Evolutionary conservation across 2,797 vertebrate genomes (phyloP).

Genomic region (Myotis vivesi): DNA sequence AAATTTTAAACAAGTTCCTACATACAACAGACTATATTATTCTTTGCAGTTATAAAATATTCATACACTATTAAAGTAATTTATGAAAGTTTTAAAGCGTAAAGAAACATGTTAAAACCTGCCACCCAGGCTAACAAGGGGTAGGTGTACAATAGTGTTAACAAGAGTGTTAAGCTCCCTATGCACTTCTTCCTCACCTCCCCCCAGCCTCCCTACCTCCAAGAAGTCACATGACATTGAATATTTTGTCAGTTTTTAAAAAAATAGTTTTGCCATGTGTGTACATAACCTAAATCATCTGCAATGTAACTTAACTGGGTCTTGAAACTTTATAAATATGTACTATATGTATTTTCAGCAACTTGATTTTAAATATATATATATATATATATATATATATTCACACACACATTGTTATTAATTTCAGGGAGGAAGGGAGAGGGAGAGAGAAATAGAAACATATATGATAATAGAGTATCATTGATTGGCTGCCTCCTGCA

Average conservation of each 20-base stretch:
- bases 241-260: background rate
- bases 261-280: background rate
- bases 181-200: background rate
- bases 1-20: background rate
- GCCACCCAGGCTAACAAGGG: background rate
- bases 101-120: background rate
- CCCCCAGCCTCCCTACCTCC: background rate
- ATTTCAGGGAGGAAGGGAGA: too few relatives aligned
- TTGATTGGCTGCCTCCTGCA: too few relatives aligned
- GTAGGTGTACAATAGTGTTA: background rate
- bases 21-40: background rate
- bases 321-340: slow-evolving; percentile 8
- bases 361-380: background rate
- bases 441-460: too few relatives aligned
- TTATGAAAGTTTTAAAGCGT: slow-evolving; percentile 7
- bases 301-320: background rate
- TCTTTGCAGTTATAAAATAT: slow-evolving; percentile 17
- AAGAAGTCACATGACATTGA: background rate
- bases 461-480: too few relatives aligned
- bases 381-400: too few relatives aligned
- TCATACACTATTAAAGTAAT: slow-evolving; percentile 1
- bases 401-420: too few relatives aligned
- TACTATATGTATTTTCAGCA: background rate
- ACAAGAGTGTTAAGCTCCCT: background rate
- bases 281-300: background rate